These are phyloP conservation scores for Dorcus hopei DNA, from an alignment of 2,888 invertebrate species.

Conservation along the genomic window DNA sequence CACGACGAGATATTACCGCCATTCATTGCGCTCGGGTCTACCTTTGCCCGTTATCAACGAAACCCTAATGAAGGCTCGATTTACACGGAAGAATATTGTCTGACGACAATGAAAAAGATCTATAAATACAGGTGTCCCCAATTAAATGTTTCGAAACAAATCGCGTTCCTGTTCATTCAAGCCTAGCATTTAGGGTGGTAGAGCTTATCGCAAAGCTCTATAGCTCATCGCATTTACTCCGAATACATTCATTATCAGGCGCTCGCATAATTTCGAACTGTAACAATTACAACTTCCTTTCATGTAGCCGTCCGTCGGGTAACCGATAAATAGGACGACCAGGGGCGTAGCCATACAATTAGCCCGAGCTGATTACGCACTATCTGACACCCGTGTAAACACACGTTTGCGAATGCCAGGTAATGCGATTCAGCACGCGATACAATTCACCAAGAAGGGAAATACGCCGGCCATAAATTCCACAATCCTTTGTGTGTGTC, in stretches of 20 bases:
- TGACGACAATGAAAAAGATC: no score
- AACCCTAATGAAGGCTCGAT: no score
- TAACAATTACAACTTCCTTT: slow-evolving; percentile 17
- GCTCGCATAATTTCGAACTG: background rate
- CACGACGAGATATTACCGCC: no score
- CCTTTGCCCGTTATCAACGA: no score
- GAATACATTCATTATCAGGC: slow-evolving; percentile 9
- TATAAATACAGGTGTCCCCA: no score
- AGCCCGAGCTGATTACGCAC: slow-evolving; percentile 33
- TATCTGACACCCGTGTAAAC: slow-evolving; percentile 33
- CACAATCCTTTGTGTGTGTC: slow-evolving; percentile 18
- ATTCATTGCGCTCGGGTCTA: no score
- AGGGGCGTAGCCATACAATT: slow-evolving; percentile 25
- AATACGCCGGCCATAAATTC: slow-evolving; percentile 26
- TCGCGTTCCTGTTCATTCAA: no score
- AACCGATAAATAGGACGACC: slow-evolving; percentile 12
- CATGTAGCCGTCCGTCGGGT: slow-evolving; percentile 15
- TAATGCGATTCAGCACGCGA: slow-evolving; percentile 35
- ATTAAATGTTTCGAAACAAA: no score
- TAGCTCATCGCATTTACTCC: slow-evolving; percentile 5
- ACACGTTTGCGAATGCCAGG: slow-evolving; percentile 29
- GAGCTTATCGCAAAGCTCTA: no score
- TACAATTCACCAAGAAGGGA: slow-evolving; percentile 30
- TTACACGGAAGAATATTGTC: no score
- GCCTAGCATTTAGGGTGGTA: no score